These are phyloP conservation scores for Gonatopus flavifemur DNA, from an alignment of 1,140 invertebrate species.

Conservation along the genomic window DNA sequence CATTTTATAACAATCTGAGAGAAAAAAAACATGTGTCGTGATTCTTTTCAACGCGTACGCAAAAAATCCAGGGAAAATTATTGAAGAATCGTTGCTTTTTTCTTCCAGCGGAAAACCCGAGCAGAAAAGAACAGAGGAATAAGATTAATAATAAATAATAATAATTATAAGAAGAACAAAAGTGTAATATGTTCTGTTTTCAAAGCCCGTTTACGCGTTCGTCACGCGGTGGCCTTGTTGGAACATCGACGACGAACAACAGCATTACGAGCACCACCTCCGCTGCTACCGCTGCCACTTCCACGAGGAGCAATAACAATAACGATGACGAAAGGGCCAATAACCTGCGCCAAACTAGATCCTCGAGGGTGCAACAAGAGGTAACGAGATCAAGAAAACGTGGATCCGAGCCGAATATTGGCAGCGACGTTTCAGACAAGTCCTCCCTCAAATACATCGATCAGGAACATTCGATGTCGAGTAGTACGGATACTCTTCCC, in stretches of 20 bases:
- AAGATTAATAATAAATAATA: neutral
- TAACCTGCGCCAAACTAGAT: neutral
- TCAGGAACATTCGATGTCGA: constrained; percentile 45
- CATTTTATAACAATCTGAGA: too few species aligned
- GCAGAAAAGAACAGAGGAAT: neutral
- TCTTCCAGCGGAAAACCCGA: too few species aligned
- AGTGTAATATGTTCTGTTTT: constrained; percentile 53
- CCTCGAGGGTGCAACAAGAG: constrained; percentile 12
- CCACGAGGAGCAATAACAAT: constrained; percentile 12
- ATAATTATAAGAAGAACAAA: neutral
- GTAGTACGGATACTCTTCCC: constrained; percentile 51
- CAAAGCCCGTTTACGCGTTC: constrained; percentile 52
- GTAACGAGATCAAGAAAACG: too few species aligned
- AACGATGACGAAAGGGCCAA: neutral
- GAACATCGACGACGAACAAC: constrained; percentile 25
- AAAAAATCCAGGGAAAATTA: constrained; percentile 29
- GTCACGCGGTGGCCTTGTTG: constrained; percentile 33
- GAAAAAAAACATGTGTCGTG: constrained; percentile 37
- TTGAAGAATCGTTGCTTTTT: neutral
- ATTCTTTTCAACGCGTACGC: constrained; percentile 29
- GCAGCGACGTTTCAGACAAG: constrained; percentile 48
- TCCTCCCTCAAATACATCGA: constrained; percentile 53
- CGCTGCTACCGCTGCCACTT: constrained; percentile 18
- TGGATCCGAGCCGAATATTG: constrained; percentile 45
- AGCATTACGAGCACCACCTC: constrained; percentile 25